phyloP scores from a whole-genome alignment of 2,113 vertebrate species.

The Phalacrocorax carbo region DNA sequence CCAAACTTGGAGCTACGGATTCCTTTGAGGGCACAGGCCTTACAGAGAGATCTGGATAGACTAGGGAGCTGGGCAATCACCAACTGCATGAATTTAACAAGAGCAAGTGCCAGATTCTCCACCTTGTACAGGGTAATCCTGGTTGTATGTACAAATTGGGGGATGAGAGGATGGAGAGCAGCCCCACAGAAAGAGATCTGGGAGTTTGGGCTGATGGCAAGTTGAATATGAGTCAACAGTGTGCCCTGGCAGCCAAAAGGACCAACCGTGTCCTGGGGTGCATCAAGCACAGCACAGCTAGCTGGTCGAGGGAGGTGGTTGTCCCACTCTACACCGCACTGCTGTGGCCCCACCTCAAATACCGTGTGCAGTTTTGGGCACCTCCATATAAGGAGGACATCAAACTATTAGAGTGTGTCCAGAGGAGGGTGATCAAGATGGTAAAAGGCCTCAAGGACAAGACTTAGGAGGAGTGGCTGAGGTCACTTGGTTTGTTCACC shows the following conservation, averaged over 20 bases:
- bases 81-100: background rate
- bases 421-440: background rate
- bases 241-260: background rate
- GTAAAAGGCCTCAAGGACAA: background rate
- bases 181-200: background rate
- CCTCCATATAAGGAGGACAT: background rate
- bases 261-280: fast-evolving
- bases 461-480: background rate
- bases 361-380: background rate
- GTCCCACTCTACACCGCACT: background rate
- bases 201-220: background rate
- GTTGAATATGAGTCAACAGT: too few relatives aligned
- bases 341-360: fast-evolving
- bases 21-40: background rate
- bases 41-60: background rate
- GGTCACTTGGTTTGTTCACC: background rate
- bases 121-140: background rate
- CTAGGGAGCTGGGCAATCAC: background rate
- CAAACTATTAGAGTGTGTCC: background rate
- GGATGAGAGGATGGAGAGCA: background rate
- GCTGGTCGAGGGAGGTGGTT: background rate
- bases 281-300: too few relatives aligned
- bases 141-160: fast-evolving
- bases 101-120: background rate
- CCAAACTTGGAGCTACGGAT: background rate